These are phyloP conservation scores for Lepus townsendii DNA, from an alignment of 2,797 vertebrate species.

Conservation along the genomic window DNA sequence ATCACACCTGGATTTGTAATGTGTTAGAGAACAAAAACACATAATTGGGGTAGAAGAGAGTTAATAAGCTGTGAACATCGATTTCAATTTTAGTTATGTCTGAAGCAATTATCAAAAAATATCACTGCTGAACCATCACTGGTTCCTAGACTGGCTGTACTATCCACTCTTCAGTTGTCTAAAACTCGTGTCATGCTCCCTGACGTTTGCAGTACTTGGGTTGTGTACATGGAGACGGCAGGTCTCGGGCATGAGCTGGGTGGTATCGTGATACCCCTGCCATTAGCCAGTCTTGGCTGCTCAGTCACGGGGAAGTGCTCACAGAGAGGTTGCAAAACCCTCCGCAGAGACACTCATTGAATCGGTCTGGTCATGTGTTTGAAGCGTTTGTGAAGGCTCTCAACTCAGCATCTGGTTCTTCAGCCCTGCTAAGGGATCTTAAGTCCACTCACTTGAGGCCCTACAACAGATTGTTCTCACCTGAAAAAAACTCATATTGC, in stretches of 20 bases:
- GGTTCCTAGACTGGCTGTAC: background rate
- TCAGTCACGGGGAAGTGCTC: background rate
- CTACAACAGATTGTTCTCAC: too few species aligned
- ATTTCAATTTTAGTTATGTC: conserved; percentile 31
- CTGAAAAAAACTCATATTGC: too few species aligned
- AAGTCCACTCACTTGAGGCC: too few species aligned
- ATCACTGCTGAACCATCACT: background rate
- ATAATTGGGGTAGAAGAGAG: background rate
- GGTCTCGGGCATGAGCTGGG: background rate
- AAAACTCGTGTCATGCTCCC: background rate
- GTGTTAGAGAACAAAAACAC: background rate
- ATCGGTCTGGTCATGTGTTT: background rate
- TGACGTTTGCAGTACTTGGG: background rate
- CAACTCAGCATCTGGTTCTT: too few species aligned
- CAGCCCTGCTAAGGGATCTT: too few species aligned
- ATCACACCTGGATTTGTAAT: background rate
- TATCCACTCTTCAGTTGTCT: background rate
- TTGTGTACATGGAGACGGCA: background rate
- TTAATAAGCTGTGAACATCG: background rate
- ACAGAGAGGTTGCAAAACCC: background rate
- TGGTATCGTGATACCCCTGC: background rate
- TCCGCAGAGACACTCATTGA: background rate
- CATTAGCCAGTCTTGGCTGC: background rate
- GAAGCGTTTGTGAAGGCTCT: background rate
- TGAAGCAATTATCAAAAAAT: background rate